Evolutionary conservation across 2,113 vertebrate species (phyloP), one percentile per base, ranked within the genome.

Genomic region (Python bivittatus): DNA sequence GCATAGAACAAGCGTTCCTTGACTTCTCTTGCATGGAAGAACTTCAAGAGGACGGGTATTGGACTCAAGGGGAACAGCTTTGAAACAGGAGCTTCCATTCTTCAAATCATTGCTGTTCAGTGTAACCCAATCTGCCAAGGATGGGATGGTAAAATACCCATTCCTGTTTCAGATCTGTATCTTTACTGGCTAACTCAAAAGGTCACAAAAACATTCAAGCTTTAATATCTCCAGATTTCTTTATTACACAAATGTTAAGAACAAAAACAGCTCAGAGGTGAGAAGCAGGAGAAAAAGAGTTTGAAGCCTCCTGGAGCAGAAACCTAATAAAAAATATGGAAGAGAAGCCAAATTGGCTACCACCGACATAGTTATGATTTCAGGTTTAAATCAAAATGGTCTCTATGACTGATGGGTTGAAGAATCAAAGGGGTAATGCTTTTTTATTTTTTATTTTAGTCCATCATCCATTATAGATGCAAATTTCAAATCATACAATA

Each of bases 381-480:
- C 33, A 10, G 72, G 17, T 79, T 79, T 42, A 42, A 79, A 79
- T 79, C 33, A 79, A 79, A 42, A 42, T 79, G 42, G 72, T 23
- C 20, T 42, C 33, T 42, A 22, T 79, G n/a, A 79, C 20, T 42
- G 33, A 33, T 79, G 42, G 33, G 17, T 42, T 79, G 72, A 8
- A 79, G 68, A 79, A 79, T 38, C 33, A 79, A 79, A 79, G 7
- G 33, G 22, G 17, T 8, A 4, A 79, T 79, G 72, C n/a, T 79
- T 79, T 61, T 72, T 38, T 4, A 20, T 57, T 20, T 57, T 57
- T 57, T 7, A n/a, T 48, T 48, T 48, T 29, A 79, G 33, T 79
- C 72, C 6, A 6, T 79, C 33, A 79, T 79, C 15, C 38, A 90
- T 86, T 91, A 92, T 91, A 90, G 85, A 93, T 93, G 27, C 22